Base-by-base conservation (phyloP, 2,113 vertebrate species). In the Eudyptes chrysolophus region DNA sequence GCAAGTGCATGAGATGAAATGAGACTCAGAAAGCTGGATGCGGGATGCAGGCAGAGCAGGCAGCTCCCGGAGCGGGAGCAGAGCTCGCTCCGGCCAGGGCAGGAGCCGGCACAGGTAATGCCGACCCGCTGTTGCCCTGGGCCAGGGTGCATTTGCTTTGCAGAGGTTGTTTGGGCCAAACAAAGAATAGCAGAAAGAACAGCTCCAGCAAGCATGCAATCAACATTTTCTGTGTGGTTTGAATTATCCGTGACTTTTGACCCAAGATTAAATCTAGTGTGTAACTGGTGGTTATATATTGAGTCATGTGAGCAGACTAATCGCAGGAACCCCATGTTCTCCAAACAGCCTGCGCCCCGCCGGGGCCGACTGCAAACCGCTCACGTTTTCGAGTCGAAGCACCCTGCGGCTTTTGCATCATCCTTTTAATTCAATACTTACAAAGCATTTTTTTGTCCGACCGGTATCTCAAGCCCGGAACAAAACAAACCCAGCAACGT, bases 261-360 rank as follows among this genome's bases (percentile, higher is more conserved):
- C 96, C 97, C 89, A 76, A 95, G 95, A 96, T 97, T 93, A 96
- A 96, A 94, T 97, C 81, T 93, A 77, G 78, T 93, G 91, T 97
- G 93, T 97, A 96, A 97, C 95, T 87, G 89, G 78, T 92, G 84
- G 93, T 95, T 97, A 88, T 86, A 92, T 42, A 93, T 90, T 88
- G 94, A 97, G 92, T 95, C 95, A 96, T 40, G 40, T 29, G 89
- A 94, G 84, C 78, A 42, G 87, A 64, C 75, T 95, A 96, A 95
- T 83, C 46, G 0, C 93, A 95, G 79, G 96, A 94, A 96, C 97
- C 95, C 97, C 90, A 49, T 32, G 95, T 96, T 96, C 95, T 94
- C 94, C 95, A 96, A 94, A 93, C 93, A 95, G 78, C 87, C 70
- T 19, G 84, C 32, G 2, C 76, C 77, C 12, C 36, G 6, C 62